These are phyloP conservation scores for Eospalax fontanierii DNA, from an alignment of 2,797 vertebrate genomes.

Conservation along the genomic window DNA sequence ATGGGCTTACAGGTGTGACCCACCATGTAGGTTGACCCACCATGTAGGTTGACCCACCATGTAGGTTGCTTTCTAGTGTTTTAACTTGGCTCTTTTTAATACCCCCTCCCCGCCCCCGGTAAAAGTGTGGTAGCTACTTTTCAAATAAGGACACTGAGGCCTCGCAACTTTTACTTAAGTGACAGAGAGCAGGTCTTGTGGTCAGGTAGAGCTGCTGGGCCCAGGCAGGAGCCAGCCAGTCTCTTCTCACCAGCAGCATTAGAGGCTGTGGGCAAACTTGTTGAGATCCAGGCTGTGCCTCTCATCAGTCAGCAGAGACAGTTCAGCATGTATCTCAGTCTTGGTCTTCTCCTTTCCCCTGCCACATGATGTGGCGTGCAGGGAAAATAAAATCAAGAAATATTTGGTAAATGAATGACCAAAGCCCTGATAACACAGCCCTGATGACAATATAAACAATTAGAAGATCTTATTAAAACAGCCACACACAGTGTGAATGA, in stretches of 20 bases:
- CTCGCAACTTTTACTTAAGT: background rate
- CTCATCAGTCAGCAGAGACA: background rate
- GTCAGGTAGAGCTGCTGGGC: background rate
- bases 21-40: background rate
- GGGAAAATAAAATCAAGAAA: background rate
- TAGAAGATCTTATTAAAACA: background rate
- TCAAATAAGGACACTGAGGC: background rate
- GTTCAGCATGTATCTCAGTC: background rate
- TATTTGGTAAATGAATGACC: background rate
- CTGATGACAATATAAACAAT: background rate
- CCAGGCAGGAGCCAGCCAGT: background rate
- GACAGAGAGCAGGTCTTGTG: background rate
- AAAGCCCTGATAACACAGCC: background rate
- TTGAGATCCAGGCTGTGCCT: background rate
- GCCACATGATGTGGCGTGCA: background rate
- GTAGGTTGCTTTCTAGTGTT: background rate
- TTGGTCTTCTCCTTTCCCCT: background rate
- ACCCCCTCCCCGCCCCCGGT: too few species aligned
- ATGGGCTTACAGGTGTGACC: background rate
- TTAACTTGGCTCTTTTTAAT: background rate
- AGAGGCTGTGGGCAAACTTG: accelerated
- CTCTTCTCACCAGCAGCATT: background rate
- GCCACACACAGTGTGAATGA: background rate
- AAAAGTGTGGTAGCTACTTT: background rate
- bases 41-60: background rate